phyloP scores from a whole-genome alignment of 2,113 vertebrate species.

The Cinclus mexicanus region DNA sequence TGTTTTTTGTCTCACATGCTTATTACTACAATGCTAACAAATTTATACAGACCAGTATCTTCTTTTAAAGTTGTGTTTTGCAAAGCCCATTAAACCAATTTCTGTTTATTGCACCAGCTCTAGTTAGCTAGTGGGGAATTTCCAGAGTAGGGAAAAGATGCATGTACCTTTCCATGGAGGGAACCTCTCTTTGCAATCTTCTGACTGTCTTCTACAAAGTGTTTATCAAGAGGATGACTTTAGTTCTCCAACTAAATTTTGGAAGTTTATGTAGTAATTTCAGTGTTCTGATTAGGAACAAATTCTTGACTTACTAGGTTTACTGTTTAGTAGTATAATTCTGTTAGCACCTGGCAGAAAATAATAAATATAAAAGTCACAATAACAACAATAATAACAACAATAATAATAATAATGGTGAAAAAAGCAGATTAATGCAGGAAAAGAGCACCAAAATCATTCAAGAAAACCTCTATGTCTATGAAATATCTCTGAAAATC shows the following conservation, averaged over 20 bases:
- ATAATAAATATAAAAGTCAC: not conserved
- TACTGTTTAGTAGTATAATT: not conserved
- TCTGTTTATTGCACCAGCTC: not conserved
- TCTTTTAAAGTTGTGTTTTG: not conserved
- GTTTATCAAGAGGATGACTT: not conserved
- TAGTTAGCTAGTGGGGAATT: not conserved
- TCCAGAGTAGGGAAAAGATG: not conserved
- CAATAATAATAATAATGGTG: not conserved
- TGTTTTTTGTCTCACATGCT: not conserved
- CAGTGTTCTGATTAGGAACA: not conserved
- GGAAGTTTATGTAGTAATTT: not conserved
- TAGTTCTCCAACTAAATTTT: not conserved
- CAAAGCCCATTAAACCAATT: not conserved
- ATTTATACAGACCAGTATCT: not conserved
- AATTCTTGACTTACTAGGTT: not conserved
- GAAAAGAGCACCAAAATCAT: not conserved
- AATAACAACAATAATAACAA: not conserved
- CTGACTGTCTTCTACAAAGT: not conserved
- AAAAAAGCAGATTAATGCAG: not conserved
- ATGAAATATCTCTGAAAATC: not conserved
- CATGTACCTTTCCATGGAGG: fast-evolving
- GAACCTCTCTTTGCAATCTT: not conserved
- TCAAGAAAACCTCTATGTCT: not conserved
- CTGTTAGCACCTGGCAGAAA: not conserved
- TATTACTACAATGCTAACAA: not conserved